A percentile compares a stretch with the other conserved stretches of the same genome.
Conservation (phyloP, 1,140 invertebrate species). For the Contarinia nasturtii region DNA sequence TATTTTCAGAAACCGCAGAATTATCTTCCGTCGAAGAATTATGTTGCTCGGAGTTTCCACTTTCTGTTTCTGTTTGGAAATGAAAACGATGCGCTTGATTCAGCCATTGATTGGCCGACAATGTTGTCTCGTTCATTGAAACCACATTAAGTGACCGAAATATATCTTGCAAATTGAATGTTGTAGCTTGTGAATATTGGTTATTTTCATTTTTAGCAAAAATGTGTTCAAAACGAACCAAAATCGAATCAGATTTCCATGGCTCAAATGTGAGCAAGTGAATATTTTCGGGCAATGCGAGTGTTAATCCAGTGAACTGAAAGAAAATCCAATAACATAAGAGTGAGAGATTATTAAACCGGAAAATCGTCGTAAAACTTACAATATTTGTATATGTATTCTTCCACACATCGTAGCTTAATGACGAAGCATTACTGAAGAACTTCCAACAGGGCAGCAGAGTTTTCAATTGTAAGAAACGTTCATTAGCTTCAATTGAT, state of each 20-base stretch:
- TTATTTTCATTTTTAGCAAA: constrained; percentile 52
- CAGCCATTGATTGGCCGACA: constrained; percentile 1
- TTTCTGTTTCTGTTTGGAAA: not conserved
- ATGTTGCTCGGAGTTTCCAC: not conserved
- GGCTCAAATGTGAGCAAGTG: constrained; percentile 79
- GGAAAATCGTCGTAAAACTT: constrained; percentile 4
- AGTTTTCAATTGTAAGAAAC: constrained; percentile 11
- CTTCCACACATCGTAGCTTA: constrained; percentile 10
- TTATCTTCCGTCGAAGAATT: not conserved
- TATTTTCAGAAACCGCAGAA: not conserved
- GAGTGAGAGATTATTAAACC: constrained; percentile 8
- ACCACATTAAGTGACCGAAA: not conserved
- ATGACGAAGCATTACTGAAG: constrained; percentile 11
- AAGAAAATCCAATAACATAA: constrained; percentile 5
- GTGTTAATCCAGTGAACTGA: constrained; percentile 26
- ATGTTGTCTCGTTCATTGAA: not conserved
- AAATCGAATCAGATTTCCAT: constrained; percentile 42
- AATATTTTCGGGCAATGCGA: constrained; percentile 51
- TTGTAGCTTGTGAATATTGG: constrained; percentile 31
- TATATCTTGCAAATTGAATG: constrained; percentile 24
- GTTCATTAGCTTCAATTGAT: constrained; percentile 7
- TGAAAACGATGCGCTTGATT: not conserved
- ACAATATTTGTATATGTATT: constrained; percentile 12
- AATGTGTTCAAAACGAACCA: constrained; percentile 76
- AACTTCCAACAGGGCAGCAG: constrained; percentile 17